Evolutionary conservation across 2,888 invertebrate species (phyloP).

Genomic region (Nephrotoma flavescens): DNA sequence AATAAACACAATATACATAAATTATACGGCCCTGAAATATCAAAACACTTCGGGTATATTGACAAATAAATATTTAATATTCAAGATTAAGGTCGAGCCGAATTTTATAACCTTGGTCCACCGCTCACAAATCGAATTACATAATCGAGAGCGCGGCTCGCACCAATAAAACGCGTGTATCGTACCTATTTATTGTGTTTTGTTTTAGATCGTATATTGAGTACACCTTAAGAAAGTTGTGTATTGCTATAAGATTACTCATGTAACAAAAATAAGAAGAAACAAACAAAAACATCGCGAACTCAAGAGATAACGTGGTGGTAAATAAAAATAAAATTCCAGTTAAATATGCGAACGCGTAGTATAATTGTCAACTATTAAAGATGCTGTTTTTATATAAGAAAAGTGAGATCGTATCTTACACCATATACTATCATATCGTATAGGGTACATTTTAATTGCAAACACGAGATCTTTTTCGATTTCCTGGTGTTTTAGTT

Average conservation of each 20-base stretch:
- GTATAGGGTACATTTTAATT: not conserved
- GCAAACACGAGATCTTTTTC: not conserved
- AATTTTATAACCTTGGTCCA: not conserved
- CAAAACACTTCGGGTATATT: not conserved
- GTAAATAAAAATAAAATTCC: not conserved
- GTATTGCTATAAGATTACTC: too few relatives aligned
- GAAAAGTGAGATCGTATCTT: not conserved
- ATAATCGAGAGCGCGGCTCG: not conserved
- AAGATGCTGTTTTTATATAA: not conserved
- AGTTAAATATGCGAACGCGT: not conserved
- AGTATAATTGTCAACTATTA: not conserved
- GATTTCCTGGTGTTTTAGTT: not conserved
- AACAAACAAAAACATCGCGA: not conserved
- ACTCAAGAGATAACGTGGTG: not conserved
- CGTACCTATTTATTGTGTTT: not conserved
- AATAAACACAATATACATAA: not conserved
- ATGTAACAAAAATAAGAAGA: not conserved
- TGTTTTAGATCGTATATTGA: not conserved
- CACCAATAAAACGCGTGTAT: not conserved
- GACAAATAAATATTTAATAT: not conserved
- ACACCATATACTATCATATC: too few relatives aligned
- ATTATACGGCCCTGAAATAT: not conserved
- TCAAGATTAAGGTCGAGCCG: not conserved
- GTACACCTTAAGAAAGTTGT: not conserved
- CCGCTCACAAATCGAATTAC: not conserved